phyloP scores from a whole-genome alignment of 2,888 invertebrate genomes.

The Cyclophora albipunctata region DNA sequence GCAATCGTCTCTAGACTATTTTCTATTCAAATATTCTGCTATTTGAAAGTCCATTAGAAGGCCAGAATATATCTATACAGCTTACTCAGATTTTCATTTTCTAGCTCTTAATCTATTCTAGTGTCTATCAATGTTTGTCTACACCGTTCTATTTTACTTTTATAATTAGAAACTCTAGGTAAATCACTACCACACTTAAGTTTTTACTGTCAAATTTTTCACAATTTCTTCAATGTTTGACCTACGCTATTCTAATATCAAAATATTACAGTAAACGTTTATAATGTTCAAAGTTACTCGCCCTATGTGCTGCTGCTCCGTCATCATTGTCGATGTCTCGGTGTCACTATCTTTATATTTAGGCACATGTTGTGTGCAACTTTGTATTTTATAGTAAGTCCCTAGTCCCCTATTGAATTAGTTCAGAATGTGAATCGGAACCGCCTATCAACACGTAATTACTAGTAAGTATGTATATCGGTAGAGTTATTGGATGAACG shows the following conservation, averaged over 20 bases:
- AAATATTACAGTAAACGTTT: slow-evolving; percentile 51
- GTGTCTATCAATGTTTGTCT: slow-evolving; percentile 40
- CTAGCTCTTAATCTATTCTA: slow-evolving; percentile 60
- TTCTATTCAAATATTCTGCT: slow-evolving; percentile 56
- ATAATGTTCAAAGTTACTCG: slow-evolving; percentile 70
- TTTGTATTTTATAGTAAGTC: slow-evolving; percentile 36
- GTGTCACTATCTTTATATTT: slow-evolving; percentile 43
- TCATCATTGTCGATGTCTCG: slow-evolving; percentile 54
- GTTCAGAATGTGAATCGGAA: slow-evolving; percentile 17
- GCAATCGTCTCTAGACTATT: slow-evolving; percentile 37
- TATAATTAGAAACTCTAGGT: slow-evolving; percentile 39
- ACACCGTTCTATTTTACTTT: slow-evolving; percentile 52
- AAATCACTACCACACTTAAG: slow-evolving; percentile 56
- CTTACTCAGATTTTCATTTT: slow-evolving; percentile 40
- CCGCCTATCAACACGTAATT: slow-evolving; percentile 15
- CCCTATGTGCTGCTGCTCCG: slow-evolving; percentile 62
- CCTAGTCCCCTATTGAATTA: slow-evolving; percentile 40
- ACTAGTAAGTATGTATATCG: slow-evolving; percentile 22
- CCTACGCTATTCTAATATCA: slow-evolving; percentile 63
- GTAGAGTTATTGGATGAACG: slow-evolving; percentile 22
- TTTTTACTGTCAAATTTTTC: slow-evolving; percentile 36
- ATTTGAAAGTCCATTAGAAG: slow-evolving; percentile 43
- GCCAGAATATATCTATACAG: slow-evolving; percentile 54
- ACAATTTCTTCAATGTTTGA: slow-evolving; percentile 38
- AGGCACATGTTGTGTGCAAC: slow-evolving; percentile 23